A percentile compares a stretch with the other conserved stretches of the same genome.
These are phyloP conservation scores for Pecten maximus DNA, from an alignment of 2,888 invertebrate species.

Conservation along the genomic window DNA sequence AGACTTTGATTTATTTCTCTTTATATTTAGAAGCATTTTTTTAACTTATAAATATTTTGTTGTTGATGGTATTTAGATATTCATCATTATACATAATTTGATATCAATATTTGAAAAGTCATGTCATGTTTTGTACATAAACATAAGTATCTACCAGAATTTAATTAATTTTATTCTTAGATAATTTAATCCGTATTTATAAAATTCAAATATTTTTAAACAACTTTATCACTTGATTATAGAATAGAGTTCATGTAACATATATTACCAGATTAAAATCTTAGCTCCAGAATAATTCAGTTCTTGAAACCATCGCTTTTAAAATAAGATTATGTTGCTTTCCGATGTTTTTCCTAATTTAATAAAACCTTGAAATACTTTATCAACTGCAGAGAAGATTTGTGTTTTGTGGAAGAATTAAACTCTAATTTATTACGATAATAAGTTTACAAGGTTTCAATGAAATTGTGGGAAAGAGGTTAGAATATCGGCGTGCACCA, in stretches of 20 bases:
- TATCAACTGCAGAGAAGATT: not conserved
- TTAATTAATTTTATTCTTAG: too few relatives aligned
- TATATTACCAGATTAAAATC: too few relatives aligned
- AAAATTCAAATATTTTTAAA: too few relatives aligned
- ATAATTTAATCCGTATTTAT: too few relatives aligned
- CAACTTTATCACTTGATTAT: too few relatives aligned
- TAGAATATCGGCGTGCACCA: not conserved
- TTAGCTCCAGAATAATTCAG: too few relatives aligned
- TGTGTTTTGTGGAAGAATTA: slow-evolving; percentile 4
- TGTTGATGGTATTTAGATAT: too few relatives aligned
- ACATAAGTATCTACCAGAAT: not conserved
- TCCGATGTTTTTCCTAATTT: not conserved
- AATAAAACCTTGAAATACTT: not conserved
- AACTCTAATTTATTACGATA: not conserved
- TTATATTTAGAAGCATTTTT: not conserved
- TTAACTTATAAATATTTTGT: not conserved
- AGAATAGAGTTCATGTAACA: too few relatives aligned
- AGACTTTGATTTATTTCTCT: not conserved
- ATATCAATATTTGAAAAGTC: not conserved
- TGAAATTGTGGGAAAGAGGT: not conserved
- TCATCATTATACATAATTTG: too few relatives aligned
- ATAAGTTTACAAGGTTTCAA: not conserved
- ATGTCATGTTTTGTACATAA: not conserved
- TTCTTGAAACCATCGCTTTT: too few relatives aligned
- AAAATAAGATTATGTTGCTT: too few relatives aligned